phyloP scores from a whole-genome alignment of 2,113 vertebrate species.

The Eurystomus gularis region DNA sequence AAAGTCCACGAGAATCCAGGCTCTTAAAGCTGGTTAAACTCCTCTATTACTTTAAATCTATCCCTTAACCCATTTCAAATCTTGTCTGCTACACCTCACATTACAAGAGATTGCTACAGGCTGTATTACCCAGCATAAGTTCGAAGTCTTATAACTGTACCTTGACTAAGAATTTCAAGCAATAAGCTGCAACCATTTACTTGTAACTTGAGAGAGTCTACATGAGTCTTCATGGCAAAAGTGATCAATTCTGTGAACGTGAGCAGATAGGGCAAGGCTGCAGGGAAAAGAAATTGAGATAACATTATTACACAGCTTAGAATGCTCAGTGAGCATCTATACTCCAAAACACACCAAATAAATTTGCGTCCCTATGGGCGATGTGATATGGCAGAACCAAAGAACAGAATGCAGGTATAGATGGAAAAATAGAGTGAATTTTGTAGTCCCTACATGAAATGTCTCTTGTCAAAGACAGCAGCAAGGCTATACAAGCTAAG shows the following conservation, averaged over 20 bases:
- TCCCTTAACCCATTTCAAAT: not conserved
- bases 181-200: constrained; percentile 59
- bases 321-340: not conserved
- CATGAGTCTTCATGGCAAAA: constrained; percentile 52
- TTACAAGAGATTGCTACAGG: not conserved
- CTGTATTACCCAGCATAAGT: not conserved
- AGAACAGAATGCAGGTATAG: not conserved
- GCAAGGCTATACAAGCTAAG: not conserved
- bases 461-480: not conserved
- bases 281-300: not conserved
- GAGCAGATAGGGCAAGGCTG: constrained; percentile 4
- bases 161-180: constrained; percentile 56
- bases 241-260: constrained; percentile 6
- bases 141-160: not conserved
- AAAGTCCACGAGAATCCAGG: not conserved
- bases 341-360: not conserved
- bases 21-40: not conserved
- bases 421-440: not conserved
- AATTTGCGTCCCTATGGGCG: not conserved
- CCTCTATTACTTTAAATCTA: not conserved
- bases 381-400: not conserved
- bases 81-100: not conserved
- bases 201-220: constrained; percentile 46
- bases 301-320: not conserved
- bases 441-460: not conserved